Base-by-base conservation (phyloP, 1,140 invertebrate genomes). In the Heliconius himera region DNA sequence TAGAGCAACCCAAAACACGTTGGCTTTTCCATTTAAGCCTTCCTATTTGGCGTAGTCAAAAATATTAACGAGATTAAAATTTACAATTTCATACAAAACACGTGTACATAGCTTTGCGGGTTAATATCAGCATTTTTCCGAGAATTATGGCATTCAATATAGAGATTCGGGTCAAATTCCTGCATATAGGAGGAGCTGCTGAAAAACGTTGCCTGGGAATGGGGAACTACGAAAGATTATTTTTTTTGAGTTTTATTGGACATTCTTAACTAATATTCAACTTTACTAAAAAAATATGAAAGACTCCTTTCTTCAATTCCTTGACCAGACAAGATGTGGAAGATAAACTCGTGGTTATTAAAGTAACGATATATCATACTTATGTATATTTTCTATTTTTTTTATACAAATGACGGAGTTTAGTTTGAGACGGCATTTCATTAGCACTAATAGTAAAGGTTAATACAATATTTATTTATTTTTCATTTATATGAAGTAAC, bases 131-230 rank as follows among this genome's bases (percentile, higher is more conserved):
- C 70, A 72, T 49, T 76, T 76, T 70, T 56, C 66, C 75, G 22
- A 76, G 38, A 76, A 76, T 76, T 70, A 26, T 46, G 75, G 66
- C 66, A 76, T 76, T 76, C 41, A 70, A 76, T 76, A 76, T 70
- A 51, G 75, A 70, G 75, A 76, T 70, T 46, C 13, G 38, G 66
- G 75, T 70, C 75, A 76, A 70, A 76, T 76, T 76, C 60, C 38
- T 46, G 66, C 16, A 70, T 70, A 70, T n/a, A 51, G 70, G 41
- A 46, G 41, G 33, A 71, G 18, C 70, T 38, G 70, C 70, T 72
- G 9, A 72, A 72, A 72, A 72, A 72, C 20, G 18, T 16, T 2
- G 26, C 60, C 22, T 66, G 1, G 2, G 20, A 72, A 41, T 38
- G 70, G 16, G 36, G 36, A 36, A 8, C 36, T 38, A 41, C 20